phyloP scores from a whole-genome alignment of 2,888 invertebrate species.

The Spilarctia lutea region DNA sequence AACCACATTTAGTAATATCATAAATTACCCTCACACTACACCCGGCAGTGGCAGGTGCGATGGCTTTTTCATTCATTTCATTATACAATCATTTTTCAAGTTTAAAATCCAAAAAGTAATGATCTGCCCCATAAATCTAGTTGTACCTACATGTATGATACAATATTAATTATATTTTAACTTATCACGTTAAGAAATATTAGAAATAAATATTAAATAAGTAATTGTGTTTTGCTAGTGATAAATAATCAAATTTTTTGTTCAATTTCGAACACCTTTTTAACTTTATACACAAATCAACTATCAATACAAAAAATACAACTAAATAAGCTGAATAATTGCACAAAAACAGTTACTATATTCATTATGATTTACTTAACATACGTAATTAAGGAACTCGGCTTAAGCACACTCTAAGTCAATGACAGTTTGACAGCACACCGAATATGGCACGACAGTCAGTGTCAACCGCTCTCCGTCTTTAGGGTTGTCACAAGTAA shows the following conservation, averaged over 20 bases:
- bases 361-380: conserved; percentile 45
- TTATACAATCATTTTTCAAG: no score
- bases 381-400: conserved; percentile 45
- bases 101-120: no score
- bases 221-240: neutral
- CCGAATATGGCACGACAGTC: conserved; percentile 72
- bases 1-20: no score
- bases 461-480: conserved; percentile 52
- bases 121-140: no score
- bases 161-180: no score
- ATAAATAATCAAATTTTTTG: neutral
- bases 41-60: no score
- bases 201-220: no score
- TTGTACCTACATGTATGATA: no score
- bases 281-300: neutral
- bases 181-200: no score
- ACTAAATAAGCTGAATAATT: conserved; percentile 11
- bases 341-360: conserved; percentile 19
- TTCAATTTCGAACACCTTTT: neutral
- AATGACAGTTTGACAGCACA: conserved; percentile 75
- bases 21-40: no score
- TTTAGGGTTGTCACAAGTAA: conserved; percentile 48
- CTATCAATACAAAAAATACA: neutral
- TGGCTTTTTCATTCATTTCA: no score
- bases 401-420: conserved; percentile 51